A percentile compares a stretch with the other conserved stretches of the same genome.
Evolutionary conservation across 2,888 invertebrate species (phyloP).

Genomic region (Troides helena): DNA sequence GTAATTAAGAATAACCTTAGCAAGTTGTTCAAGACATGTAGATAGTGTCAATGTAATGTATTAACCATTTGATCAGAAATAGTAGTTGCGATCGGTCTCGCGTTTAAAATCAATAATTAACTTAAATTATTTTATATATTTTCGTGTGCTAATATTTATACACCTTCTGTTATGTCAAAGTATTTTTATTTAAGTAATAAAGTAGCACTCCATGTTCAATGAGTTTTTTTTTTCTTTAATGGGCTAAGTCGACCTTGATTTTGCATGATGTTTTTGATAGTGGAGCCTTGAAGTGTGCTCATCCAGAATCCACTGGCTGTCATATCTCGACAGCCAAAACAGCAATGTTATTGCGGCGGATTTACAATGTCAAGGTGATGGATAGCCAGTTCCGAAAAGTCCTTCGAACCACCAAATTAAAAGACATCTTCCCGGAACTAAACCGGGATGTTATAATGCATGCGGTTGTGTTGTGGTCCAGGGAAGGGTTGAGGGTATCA

Average conservation of each 20-base stretch:
- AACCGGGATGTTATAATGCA: no score
- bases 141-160: constrained; percentile 27
- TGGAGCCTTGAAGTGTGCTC: no score
- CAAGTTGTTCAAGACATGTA: background rate
- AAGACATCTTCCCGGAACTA: no score
- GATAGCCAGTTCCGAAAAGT: no score
- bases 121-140: constrained; percentile 17
- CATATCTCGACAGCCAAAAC: no score
- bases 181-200: constrained; percentile 26
- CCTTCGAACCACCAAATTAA: no score
- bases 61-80: background rate
- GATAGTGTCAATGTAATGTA: background rate
- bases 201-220: constrained; percentile 24
- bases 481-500: no score
- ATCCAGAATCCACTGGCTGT: no score
- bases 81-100: constrained; percentile 16
- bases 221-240: constrained; percentile 10
- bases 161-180: constrained; percentile 16
- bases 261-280: no score
- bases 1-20: background rate
- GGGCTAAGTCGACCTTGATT: background rate
- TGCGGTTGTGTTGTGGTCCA: no score
- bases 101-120: constrained; percentile 18
- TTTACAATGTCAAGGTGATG: no score
- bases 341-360: no score